phyloP scores from a whole-genome alignment of 2,113 vertebrate genomes.

The Drymodes brunneopygia region DNA sequence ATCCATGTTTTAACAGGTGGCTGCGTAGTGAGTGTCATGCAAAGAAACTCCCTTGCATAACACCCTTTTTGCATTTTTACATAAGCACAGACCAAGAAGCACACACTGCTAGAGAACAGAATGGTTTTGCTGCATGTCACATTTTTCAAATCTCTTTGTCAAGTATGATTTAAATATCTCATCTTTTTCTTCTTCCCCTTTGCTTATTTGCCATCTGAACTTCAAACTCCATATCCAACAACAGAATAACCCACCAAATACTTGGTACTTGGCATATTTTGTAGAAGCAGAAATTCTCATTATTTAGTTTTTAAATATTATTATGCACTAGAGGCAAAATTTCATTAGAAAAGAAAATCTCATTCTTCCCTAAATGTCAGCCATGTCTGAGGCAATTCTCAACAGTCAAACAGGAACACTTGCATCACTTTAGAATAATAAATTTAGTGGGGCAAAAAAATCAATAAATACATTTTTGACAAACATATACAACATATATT shows the following conservation, averaged over 20 bases:
- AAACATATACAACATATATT: neutral
- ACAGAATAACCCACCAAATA: neutral
- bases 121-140: neutral
- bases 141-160: neutral
- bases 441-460: neutral
- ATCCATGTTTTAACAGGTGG: constrained; percentile 13
- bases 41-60: constrained; percentile 19
- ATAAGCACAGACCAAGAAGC: constrained; percentile 6
- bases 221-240: neutral
- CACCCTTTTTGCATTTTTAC: constrained; percentile 34
- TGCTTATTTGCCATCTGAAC: neutral
- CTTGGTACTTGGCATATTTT: neutral
- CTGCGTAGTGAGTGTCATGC: constrained; percentile 14
- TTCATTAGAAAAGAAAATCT: neutral
- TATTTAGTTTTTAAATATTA: neutral
- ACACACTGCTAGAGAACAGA: neutral
- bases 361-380: neutral
- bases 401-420: neutral
- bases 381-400: neutral
- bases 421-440: neutral
- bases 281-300: neutral
- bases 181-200: neutral
- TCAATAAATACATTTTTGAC: neutral
- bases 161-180: neutral
- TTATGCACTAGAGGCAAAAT: neutral